Base-by-base conservation (phyloP, 1,140 invertebrate genomes). In the Hyphantria cunea region DNA sequence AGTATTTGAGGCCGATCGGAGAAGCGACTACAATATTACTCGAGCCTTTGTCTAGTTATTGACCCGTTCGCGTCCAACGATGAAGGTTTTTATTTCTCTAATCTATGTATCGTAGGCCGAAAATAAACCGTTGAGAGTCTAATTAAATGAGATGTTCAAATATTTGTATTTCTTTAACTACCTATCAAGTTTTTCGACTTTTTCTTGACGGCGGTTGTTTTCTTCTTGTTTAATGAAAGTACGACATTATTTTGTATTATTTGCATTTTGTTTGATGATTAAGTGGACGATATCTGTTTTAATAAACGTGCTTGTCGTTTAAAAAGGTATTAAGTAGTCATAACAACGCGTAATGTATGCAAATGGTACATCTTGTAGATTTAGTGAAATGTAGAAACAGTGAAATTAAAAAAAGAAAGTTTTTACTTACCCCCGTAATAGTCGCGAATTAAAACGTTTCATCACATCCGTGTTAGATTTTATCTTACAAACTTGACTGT, bases 1-100 rank as follows among this genome's bases (percentile, higher is more conserved):
- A 89, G 84, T 90, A 90, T 90, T 89, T 85, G 85, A 88, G 78
- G 83, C 84, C 80, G 86, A 87, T 86, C 84, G 74, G 81, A 78
- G 81, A 80, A 72, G 66, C 82, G 81, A 80, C 80, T 82, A 84
- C 81, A 79, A 86, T 87, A 82, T 86, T 78, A 80, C 75, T 77
- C 80, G 75, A 75, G 80, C 78, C 84, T 81, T 88, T 89, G 85
- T 88, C 84, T 90, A 88, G 78, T 78, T 88, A 85, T 90, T 88
- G 80, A 86, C 80, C 87, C 81, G 79, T 67, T 52, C 52, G 37
- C 66, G 55, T 60, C 53, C 53, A 13, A 63, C 54, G 64, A 72
- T 70, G 60, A 70, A 76, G 69, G 70, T 71, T 79, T 83, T 82
- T 82, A 70, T 76, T 78, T 48, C 52, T 41, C 41, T 70, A 65